Evolutionary conservation across 2,113 vertebrate species (phyloP), one percentile per base, ranked within the genome.

Genomic region (Gobius niger): DNA sequence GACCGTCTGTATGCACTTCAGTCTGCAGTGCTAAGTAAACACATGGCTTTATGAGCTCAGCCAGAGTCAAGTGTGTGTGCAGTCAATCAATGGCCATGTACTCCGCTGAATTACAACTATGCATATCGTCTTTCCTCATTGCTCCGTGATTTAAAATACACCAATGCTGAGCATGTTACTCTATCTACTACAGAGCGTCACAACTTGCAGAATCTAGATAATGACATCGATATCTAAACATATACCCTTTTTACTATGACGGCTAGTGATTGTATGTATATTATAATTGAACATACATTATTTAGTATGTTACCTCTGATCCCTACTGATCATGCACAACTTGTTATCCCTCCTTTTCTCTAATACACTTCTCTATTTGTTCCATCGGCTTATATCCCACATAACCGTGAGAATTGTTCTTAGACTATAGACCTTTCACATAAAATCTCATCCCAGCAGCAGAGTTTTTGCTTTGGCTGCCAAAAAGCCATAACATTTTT

Each of bases 1-100:
- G 24, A 41, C 49, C 59, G 44, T 73, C 42, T 57, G 44, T 54
- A 62, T 74, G 56, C 50, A 73, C 63, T 60, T 53, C 67, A 70
- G 67, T 70, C 63, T 80, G 59, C 73, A 76, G 76, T 64, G 57
- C 59, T 71, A 67, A 84, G 80, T 84, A 82, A 89, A 86, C 80
- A 73, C 65, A 59, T n/a, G 66, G 73, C 69, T 84, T 86, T 77
- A 85, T 81, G 81, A 85, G 74, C 70, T 85, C 6, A 51, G 75
- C 63, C 42, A 73, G 74, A 76, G 72, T 79, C 69, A 66, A 59
- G 41, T 56, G 40, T 76, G 49, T 84, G 66, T 63, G 61, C 61
- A 70, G 72, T 62, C 50, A 78, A 89, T 92, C 86, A 84, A 89
- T 86, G 50, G 63, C 68, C 57, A 82, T 71, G 73, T 83, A 73